Percentiles rank a stretch among this genome's conserved stretches.
These are phyloP conservation scores for Cyanoderma ruficeps DNA, from an alignment of 2,113 vertebrate genomes.

Conservation along the genomic window DNA sequence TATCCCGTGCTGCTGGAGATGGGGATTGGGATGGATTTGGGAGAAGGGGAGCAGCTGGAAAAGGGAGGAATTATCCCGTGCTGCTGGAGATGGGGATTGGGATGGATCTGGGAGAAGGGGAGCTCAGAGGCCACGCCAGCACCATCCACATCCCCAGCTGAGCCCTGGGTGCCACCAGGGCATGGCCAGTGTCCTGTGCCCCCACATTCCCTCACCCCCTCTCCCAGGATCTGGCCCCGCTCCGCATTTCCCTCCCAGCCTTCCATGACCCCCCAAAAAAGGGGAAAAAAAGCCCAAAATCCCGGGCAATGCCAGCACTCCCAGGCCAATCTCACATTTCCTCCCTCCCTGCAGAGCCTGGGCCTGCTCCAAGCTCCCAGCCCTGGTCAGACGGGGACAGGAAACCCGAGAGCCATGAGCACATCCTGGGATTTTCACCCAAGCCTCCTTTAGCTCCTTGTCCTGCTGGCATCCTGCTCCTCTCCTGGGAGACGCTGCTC, in stretches of 20 bases:
- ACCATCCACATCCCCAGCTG: neutral
- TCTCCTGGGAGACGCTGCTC: neutral
- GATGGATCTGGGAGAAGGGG: neutral
- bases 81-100: neutral
- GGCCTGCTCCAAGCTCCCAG: constrained; percentile 37
- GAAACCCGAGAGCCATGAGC: constrained; percentile 23
- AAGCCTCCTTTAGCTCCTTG: neutral
- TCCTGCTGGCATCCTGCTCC: neutral
- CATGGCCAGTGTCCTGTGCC: fast-evolving
- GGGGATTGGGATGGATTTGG: neutral
- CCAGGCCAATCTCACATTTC: constrained; percentile 28
- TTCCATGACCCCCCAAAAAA: neutral
- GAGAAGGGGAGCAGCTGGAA: neutral
- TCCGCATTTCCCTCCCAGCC: neutral
- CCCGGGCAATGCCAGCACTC: neutral
- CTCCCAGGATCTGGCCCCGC: fast-evolving
- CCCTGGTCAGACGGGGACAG: constrained; percentile 55
- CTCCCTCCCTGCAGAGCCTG: constrained; percentile 22
- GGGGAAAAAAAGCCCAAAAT: neutral
- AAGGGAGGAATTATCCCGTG: fast-evolving
- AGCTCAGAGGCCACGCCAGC: neutral
- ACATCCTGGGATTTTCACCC: neutral
- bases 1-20: fast-evolving
- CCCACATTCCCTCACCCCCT: neutral
- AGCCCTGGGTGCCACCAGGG: neutral